Percentiles rank a stretch among this genome's conserved stretches.
Evolutionary conservation across 2,888 invertebrate species (phyloP).

Genomic region (Latheticus oryzae): DNA sequence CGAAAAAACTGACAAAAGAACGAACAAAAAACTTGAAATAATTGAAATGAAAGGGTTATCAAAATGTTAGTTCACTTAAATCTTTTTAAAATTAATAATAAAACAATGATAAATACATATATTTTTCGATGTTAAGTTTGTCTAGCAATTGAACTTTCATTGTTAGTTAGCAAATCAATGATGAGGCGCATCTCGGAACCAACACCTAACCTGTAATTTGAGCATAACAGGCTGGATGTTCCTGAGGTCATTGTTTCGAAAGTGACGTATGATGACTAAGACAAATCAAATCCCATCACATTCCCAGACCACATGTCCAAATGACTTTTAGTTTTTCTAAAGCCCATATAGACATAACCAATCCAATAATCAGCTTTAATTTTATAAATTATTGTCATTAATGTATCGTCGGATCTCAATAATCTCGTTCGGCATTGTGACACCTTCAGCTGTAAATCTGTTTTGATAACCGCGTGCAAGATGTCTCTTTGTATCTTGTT

Average conservation of each 20-base stretch:
- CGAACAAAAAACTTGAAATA: too few relatives aligned
- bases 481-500: too few relatives aligned
- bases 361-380: slow-evolving; percentile 33
- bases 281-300: slow-evolving; percentile 45
- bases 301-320: slow-evolving; percentile 37
- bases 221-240: slow-evolving; percentile 21
- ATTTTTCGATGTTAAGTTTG: too few relatives aligned
- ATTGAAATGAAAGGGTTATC: too few relatives aligned
- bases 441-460: too few relatives aligned
- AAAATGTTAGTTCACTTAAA: too few relatives aligned
- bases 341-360: slow-evolving; percentile 18
- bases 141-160: too few relatives aligned
- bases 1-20: too few relatives aligned
- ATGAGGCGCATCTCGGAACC: slow-evolving; percentile 25
- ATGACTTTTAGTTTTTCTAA: slow-evolving; percentile 36
- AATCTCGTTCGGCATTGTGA: slow-evolving; percentile 11
- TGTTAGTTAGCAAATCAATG: slow-evolving; percentile 20
- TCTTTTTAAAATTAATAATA: too few relatives aligned
- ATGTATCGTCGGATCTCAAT: slow-evolving; percentile 23
- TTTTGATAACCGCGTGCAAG: too few relatives aligned
- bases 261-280: slow-evolving; percentile 49
- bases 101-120: too few relatives aligned
- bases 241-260: slow-evolving; percentile 42
- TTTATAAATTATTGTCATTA: slow-evolving; percentile 40
- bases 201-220: slow-evolving; percentile 43